Evolutionary conservation across 2,797 vertebrate species (phyloP).

Genomic region (Hydrolagus colliei): DNA sequence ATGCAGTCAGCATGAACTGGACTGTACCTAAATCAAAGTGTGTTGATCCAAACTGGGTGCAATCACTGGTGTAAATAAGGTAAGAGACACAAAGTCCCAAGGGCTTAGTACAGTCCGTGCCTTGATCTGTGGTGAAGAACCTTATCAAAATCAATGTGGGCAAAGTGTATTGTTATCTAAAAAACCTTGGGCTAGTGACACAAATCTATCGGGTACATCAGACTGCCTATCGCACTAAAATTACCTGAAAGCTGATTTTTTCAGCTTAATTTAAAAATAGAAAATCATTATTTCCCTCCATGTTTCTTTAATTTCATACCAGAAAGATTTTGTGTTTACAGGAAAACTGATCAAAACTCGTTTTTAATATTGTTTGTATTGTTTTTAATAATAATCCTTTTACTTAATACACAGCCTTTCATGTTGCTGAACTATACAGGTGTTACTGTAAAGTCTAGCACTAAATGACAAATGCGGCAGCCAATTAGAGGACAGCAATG

Average conservation of each 20-base stretch:
- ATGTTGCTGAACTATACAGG: too few species aligned
- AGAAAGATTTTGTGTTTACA: background rate
- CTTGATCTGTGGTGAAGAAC: background rate
- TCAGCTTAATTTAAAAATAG: background rate
- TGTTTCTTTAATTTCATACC: background rate
- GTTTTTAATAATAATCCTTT: too few species aligned
- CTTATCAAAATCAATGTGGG: background rate
- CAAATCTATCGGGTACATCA: too few species aligned
- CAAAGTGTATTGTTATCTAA: background rate
- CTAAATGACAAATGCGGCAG: too few species aligned
- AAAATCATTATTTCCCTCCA: background rate
- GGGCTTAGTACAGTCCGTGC: background rate
- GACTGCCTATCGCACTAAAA: background rate
- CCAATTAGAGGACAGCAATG: too few species aligned
- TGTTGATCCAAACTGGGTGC: background rate
- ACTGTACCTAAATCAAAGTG: conserved; percentile 3
- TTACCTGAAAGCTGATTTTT: background rate
- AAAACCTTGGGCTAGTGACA: conserved; percentile 8
- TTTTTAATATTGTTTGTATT: background rate
- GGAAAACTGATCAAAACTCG: background rate
- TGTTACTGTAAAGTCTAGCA: too few species aligned
- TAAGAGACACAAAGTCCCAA: background rate
- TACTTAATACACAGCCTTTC: too few species aligned
- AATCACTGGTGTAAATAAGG: background rate
- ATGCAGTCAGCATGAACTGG: background rate